Evolutionary conservation across 2,113 vertebrate species (phyloP).

Genomic region (Ramphastos sulfuratus): DNA sequence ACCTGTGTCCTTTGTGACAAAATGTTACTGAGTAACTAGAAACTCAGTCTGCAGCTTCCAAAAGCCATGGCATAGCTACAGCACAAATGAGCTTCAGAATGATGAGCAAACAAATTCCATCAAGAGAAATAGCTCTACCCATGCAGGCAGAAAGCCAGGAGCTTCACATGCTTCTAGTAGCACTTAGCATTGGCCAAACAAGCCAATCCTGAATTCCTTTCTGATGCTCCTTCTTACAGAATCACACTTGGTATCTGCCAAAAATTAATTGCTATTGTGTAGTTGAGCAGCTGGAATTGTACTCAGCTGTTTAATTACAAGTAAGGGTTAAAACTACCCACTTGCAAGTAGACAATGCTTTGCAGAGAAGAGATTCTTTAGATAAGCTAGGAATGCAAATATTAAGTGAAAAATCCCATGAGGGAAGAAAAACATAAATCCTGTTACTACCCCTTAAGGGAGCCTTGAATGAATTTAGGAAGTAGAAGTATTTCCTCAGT

Average conservation of each 20-base stretch:
- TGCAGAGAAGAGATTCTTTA: neutral
- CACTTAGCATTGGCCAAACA: neutral
- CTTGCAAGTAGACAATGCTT: neutral
- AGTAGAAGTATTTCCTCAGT: neutral
- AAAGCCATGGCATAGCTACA: neutral
- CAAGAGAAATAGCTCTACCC: neutral
- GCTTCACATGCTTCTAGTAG: neutral
- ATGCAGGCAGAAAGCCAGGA: neutral
- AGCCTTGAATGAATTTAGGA: neutral
- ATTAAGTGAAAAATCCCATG: neutral
- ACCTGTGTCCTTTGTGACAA: neutral
- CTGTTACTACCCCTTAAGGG: neutral
- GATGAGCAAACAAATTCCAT: neutral
- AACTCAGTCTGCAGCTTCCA: neutral
- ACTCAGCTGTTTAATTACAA: neutral
- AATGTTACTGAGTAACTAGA: neutral
- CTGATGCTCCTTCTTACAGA: neutral
- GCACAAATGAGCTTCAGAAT: neutral
- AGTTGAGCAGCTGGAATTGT: neutral
- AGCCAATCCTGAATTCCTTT: neutral
- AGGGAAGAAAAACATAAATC: neutral
- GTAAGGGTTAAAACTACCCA: neutral
- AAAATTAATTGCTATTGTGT: neutral
- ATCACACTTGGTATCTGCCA: neutral
- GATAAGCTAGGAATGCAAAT: neutral